Evolutionary conservation across 2,113 vertebrate species (phyloP).

Genomic region (Lates calcarifer): DNA sequence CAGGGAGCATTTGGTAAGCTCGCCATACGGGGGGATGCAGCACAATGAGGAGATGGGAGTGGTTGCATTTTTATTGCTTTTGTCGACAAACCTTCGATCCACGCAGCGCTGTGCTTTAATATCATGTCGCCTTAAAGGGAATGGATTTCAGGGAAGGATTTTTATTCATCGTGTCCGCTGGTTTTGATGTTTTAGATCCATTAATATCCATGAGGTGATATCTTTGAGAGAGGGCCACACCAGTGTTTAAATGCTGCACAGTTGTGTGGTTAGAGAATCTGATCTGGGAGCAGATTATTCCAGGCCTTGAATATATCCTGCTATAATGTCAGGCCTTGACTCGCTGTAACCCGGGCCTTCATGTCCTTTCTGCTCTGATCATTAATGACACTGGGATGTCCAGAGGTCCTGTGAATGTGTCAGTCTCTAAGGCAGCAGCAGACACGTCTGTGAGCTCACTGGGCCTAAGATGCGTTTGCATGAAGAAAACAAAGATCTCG

Average conservation of each 20-base stretch:
- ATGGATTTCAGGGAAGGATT: fast-evolving
- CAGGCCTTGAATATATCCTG: not conserved
- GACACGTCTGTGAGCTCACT: no score
- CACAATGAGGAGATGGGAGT: conserved; percentile 78
- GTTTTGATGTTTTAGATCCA: not conserved
- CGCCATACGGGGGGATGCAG: conserved; percentile 65
- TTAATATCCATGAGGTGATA: not conserved
- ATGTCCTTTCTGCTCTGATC: conserved; percentile 17
- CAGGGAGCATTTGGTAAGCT: conserved; percentile 78
- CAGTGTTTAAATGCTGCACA: not conserved
- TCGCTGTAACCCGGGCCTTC: conserved; percentile 30
- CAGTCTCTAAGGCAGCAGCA: not conserved
- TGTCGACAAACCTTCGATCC: conserved; percentile 49
- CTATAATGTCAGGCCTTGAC: conserved; percentile 21
- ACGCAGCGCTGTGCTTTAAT: not conserved
- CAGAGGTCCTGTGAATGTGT: not conserved
- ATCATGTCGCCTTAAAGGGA: not conserved
- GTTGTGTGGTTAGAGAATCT: not conserved
- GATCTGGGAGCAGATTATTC: not conserved
- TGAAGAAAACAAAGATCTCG: no score
- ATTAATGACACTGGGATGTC: conserved; percentile 7
- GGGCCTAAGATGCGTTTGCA: no score
- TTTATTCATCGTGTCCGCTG: fast-evolving
- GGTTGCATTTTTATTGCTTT: conserved; percentile 70
- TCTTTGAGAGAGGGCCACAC: not conserved